Evolutionary conservation across 2,113 vertebrate genomes (phyloP), one percentile per base, ranked within the genome.

Genomic region (Myodes glareolus): DNA sequence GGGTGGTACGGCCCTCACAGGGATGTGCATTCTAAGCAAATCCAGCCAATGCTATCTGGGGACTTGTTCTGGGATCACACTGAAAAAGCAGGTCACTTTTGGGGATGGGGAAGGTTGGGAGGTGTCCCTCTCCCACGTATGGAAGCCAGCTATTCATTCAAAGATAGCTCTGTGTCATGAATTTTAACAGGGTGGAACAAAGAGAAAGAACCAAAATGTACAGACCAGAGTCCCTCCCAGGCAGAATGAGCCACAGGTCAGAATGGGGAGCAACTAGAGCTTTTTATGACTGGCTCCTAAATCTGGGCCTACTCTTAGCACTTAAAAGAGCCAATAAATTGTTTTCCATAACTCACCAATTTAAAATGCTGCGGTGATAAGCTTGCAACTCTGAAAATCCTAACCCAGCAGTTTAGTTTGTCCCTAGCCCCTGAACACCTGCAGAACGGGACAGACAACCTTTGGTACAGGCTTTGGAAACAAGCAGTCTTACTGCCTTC

Each of bases 381-480:
- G n/a, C 47, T 80, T 5, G 29, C 72, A 42, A 36, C 47, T 90
- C 68, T 70, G 31, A 42, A 88, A 81, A 39, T 36, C 39, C 65
- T 1, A 19, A 47, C 33, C 50, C 1, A 5, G 45, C 42, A 73
- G 58, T 55, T 65, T 55, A 61, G 47, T 23, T 10, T 21, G 36
- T 17, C 47, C 14, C 21, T n/a, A 4, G 7, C 23, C 29, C 3
- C 1, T 19, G 36, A 3, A 45, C 0, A n/a, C 11, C 17, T n/a
- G 25, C 50, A 27, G 0, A 9, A 31, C 5, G 25, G 73, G 33
- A 0, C 52, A 93, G 39, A n/a, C 8, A 27, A 42, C 77, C 77
- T 89, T 92, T 68, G 31, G 61, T 73, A 88, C 1, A 78, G 70
- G 52, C n/a, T 78, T 50, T 52, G 84, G 95, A 93, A 82, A 80